A percentile compares a stretch with the other conserved stretches of the same genome.
phyloP scores from a whole-genome alignment of 1,140 invertebrate genomes.

The Zaprionus vittiger region DNA sequence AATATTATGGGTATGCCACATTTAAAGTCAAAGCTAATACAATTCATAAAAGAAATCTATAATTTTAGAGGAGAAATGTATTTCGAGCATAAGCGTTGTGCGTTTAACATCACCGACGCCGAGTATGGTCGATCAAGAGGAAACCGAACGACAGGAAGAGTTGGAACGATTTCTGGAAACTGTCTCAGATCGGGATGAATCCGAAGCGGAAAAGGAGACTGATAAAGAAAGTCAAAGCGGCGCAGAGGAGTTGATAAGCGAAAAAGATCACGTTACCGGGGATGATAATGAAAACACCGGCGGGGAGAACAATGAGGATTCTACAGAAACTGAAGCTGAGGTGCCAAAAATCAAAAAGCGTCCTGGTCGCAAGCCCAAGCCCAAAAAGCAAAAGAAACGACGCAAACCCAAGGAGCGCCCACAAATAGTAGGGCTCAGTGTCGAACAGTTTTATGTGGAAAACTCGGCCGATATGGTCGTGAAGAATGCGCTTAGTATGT shows the following conservation, averaged over 20 bases:
- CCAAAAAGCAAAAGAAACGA: slow-evolving; percentile 63
- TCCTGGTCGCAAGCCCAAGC: slow-evolving; percentile 66
- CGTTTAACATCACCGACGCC: slow-evolving; percentile 81
- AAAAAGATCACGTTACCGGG: slow-evolving; percentile 50
- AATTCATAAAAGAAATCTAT: background rate
- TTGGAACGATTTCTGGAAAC: slow-evolving; percentile 58
- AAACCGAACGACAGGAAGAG: slow-evolving; percentile 67
- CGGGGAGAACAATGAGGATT: slow-evolving; percentile 60
- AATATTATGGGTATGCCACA: slow-evolving; percentile 87
- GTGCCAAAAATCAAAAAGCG: slow-evolving; percentile 57
- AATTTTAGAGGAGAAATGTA: slow-evolving; percentile 73
- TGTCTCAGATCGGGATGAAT: slow-evolving; percentile 52
- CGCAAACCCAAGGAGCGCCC: slow-evolving; percentile 73
- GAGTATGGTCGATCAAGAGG: slow-evolving; percentile 82
- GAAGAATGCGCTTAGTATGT: slow-evolving; percentile 80
- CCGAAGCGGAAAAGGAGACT: slow-evolving; percentile 57
- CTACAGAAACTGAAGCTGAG: slow-evolving; percentile 67
- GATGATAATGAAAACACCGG: slow-evolving; percentile 67
- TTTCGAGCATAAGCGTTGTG: slow-evolving; percentile 81
- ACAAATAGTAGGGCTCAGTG: slow-evolving; percentile 72
- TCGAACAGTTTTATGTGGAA: slow-evolving; percentile 81
- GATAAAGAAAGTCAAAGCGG: slow-evolving; percentile 54
- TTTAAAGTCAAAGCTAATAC: slow-evolving; percentile 38
- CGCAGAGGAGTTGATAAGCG: slow-evolving; percentile 49
- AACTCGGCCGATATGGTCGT: slow-evolving; percentile 72